Conservation (phyloP, 23 tunicate species). For the Phallusia fumigata region DNA sequence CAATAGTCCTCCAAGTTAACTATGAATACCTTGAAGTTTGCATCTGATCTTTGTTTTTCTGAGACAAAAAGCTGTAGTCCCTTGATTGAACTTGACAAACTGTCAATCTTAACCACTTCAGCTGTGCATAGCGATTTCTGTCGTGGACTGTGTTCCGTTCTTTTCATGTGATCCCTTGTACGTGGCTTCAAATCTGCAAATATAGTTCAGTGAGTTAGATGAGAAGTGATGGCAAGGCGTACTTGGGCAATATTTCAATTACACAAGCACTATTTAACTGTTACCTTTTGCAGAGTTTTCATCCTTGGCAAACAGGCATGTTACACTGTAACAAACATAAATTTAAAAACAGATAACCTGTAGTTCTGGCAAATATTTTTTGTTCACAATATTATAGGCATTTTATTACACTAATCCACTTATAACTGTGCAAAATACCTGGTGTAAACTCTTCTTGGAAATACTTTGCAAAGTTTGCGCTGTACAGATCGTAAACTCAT, state of each 20-base stretch:
- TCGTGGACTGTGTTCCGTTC: constrained; percentile 56
- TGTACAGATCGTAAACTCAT: background rate
- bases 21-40: constrained; percentile 32
- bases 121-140: constrained; percentile 18
- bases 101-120: constrained; percentile 33
- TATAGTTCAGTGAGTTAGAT: no score
- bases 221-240: no score
- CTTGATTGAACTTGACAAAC: constrained; percentile 54
- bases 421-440: background rate
- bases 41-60: background rate
- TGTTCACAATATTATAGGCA: background rate
- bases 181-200: background rate
- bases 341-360: no score
- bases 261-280: no score
- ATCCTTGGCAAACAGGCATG: background rate
- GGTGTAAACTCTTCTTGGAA: background rate
- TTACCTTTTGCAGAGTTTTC: constrained; percentile 2
- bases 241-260: no score
- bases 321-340: background rate
- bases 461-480: background rate
- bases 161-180: constrained; percentile 63
- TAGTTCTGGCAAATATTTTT: background rate
- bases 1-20: no score
- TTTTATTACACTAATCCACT: background rate
- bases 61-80: constrained; percentile 37